phyloP scores from a whole-genome alignment of 2,113 vertebrate genomes.

The Mesitornis unicolor region DNA sequence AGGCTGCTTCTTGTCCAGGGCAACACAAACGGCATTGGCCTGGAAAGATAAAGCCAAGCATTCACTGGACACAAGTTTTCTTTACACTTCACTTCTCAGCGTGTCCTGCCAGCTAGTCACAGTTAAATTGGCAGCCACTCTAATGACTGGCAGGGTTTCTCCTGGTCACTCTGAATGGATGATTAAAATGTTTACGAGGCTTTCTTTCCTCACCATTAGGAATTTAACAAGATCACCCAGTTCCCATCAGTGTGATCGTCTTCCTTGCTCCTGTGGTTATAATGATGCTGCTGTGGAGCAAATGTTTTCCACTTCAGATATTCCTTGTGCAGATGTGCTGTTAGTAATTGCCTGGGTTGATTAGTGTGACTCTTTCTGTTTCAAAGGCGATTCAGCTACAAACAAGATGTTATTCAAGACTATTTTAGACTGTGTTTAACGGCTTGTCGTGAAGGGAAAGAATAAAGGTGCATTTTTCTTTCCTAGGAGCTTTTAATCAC shows the following conservation, averaged over 20 bases:
- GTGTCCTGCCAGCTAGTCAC: background rate
- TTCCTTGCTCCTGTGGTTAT: background rate
- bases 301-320: slow-evolving; percentile 47
- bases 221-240: slow-evolving; percentile 49
- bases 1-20: slow-evolving; percentile 78
- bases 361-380: slow-evolving; percentile 13
- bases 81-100: background rate
- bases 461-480: slow-evolving; percentile 44
- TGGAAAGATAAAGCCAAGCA: slow-evolving; percentile 24
- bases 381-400: background rate
- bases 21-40: slow-evolving; percentile 72
- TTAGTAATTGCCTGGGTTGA: slow-evolving; percentile 39
- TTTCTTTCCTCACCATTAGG: slow-evolving; percentile 42
- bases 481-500: slow-evolving; percentile 44
- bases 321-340: slow-evolving; percentile 44
- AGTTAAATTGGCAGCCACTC: slow-evolving; percentile 19
- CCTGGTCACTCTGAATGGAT: slow-evolving; percentile 35
- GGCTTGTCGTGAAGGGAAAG: background rate
- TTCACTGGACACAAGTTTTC: slow-evolving; percentile 4
- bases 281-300: slow-evolving; percentile 47
- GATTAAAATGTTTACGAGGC: slow-evolving; percentile 49
- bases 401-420: slow-evolving; percentile 35
- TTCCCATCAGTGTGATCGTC: slow-evolving; percentile 23
- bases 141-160: slow-evolving; percentile 16
- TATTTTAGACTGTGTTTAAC: slow-evolving; percentile 33